A percentile compares a stretch with the other conserved stretches of the same genome.
Evolutionary conservation across 2,888 invertebrate species (phyloP).

Genomic region (Parnassius apollo): DNA sequence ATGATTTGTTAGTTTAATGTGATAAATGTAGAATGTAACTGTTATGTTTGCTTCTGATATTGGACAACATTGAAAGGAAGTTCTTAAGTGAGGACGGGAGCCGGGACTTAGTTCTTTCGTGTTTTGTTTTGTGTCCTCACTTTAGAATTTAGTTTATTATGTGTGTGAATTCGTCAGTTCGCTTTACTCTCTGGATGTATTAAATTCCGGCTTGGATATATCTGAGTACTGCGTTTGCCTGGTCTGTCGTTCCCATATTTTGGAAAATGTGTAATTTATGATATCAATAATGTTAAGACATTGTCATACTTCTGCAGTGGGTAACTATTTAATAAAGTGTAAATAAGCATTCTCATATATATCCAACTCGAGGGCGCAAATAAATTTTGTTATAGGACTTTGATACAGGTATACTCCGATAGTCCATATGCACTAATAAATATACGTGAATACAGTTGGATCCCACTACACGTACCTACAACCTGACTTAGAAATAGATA

Average conservation of each 20-base stretch:
- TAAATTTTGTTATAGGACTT: constrained; percentile 35
- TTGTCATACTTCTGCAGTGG: constrained; percentile 5
- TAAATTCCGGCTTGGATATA: constrained; percentile 26
- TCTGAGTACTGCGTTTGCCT: constrained; percentile 14
- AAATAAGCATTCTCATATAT: constrained; percentile 22
- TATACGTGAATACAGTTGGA: constrained; percentile 46
- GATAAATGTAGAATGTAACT: constrained; percentile 59
- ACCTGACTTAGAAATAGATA: constrained; percentile 72
- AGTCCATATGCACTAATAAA: constrained; percentile 65
- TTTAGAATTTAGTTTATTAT: constrained; percentile 15
- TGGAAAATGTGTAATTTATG: neutral
- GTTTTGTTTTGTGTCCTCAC: constrained; percentile 9
- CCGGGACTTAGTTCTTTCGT: neutral
- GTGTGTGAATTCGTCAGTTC: constrained; percentile 21
- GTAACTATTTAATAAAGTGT: constrained; percentile 15
- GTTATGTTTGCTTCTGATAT: constrained; percentile 69
- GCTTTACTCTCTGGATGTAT: constrained; percentile 29
- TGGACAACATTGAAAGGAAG: constrained; percentile 29
- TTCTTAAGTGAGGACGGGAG: constrained; percentile 7
- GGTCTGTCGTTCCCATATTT: constrained; percentile 2
- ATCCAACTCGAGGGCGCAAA: constrained; percentile 29
- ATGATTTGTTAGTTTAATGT: constrained; percentile 68
- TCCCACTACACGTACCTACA: constrained; percentile 62
- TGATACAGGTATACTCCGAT: constrained; percentile 60
- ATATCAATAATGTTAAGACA: constrained; percentile 10